These are phyloP conservation scores for Hypena proboscidalis DNA, from an alignment of 2,888 invertebrate species.

Conservation along the genomic window DNA sequence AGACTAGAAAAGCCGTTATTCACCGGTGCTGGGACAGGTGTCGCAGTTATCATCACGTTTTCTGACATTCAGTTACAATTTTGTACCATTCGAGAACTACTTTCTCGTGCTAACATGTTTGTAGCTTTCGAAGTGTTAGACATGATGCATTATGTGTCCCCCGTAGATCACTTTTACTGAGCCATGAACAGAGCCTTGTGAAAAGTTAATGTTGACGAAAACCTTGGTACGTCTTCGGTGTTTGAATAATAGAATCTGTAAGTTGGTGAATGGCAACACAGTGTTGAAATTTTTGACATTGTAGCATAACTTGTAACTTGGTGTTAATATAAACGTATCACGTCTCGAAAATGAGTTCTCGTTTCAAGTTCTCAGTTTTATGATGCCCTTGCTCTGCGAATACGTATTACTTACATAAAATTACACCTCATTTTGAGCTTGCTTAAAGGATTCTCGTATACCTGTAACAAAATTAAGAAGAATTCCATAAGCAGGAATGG, in stretches of 20 bases:
- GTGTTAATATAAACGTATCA: slow-evolving; percentile 11
- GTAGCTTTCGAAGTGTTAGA: slow-evolving; percentile 2
- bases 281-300: slow-evolving; percentile 34
- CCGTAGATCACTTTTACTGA: slow-evolving; percentile 7
- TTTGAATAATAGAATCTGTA: slow-evolving; percentile 53
- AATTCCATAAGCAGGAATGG: slow-evolving; percentile 13
- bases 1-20: slow-evolving; percentile 65
- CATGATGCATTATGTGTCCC: slow-evolving; percentile 2
- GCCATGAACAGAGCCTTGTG: slow-evolving; percentile 27
- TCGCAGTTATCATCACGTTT: slow-evolving; percentile 59
- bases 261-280: slow-evolving; percentile 41
- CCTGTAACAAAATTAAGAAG: slow-evolving; percentile 53
- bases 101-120: slow-evolving; percentile 45
- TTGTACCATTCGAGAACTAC: slow-evolving; percentile 47
- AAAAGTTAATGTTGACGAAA: slow-evolving; percentile 49
- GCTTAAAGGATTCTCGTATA: slow-evolving; percentile 39
- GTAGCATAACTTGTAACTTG: slow-evolving; percentile 16
- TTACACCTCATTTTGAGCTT: slow-evolving; percentile 29
- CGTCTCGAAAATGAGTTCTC: slow-evolving; percentile 10
- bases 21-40: slow-evolving; percentile 64
- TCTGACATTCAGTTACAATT: slow-evolving; percentile 51
- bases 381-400: slow-evolving; percentile 1
- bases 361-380: slow-evolving; percentile 7
- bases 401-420: slow-evolving; percentile 23
- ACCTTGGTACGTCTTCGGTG: slow-evolving; percentile 54